phyloP scores from a whole-genome alignment of 1,140 invertebrate species.

The Drosophila insularis region DNA sequence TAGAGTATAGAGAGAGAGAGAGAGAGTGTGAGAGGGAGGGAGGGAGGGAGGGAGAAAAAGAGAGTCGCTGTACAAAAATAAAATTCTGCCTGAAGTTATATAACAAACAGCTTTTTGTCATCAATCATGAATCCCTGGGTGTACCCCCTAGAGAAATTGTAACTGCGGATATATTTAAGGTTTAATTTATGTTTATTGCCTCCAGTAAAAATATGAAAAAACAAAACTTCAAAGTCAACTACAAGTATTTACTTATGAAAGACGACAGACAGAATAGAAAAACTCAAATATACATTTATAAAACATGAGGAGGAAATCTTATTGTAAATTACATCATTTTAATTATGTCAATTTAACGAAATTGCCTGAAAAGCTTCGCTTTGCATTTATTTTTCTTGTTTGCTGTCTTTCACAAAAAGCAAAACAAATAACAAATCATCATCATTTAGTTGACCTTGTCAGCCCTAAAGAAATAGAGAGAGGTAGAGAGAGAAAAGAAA shows the following conservation, averaged over 20 bases:
- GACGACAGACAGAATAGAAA: constrained; percentile 14
- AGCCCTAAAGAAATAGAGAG: constrained; percentile 50
- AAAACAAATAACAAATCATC: constrained; percentile 59
- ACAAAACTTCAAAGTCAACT: background rate
- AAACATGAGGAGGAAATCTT: background rate
- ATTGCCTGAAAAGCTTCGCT: constrained; percentile 37
- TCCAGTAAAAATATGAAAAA: constrained; percentile 10
- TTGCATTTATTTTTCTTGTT: constrained; percentile 43
- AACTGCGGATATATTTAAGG: constrained; percentile 32
- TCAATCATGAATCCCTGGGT: constrained; percentile 56
- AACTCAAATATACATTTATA: background rate
- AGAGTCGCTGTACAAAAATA: background rate
- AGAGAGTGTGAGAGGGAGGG: too few species aligned
- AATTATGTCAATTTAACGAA: constrained; percentile 69
- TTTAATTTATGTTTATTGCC: constrained; percentile 71
- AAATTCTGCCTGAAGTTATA: constrained; percentile 32
- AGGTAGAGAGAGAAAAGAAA: constrained; percentile 3
- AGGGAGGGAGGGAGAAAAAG: too few species aligned
- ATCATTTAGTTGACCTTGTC: constrained; percentile 60
- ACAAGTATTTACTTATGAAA: constrained; percentile 9
- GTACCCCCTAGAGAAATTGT: constrained; percentile 37
- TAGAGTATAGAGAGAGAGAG: too few species aligned
- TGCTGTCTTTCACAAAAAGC: constrained; percentile 13
- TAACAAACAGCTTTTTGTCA: constrained; percentile 53
- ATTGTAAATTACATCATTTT: constrained; percentile 69